A percentile compares a stretch with the other conserved stretches of the same genome.
These are phyloP conservation scores for Esperia sulphurella DNA, from an alignment of 2,888 invertebrate species.

Conservation along the genomic window DNA sequence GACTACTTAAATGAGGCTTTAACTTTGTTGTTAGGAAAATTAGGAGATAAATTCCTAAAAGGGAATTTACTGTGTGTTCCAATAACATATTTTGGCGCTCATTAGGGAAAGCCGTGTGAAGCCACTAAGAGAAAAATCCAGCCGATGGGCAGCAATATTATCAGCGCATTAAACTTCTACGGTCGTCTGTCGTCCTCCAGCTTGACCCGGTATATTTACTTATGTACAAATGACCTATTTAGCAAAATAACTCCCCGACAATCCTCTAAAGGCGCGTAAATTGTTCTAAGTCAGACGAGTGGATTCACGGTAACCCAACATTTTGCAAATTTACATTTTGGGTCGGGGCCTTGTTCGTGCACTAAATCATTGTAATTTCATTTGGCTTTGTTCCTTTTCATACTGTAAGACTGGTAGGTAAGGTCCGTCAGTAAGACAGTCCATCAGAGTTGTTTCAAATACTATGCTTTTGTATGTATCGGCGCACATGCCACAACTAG, in stretches of 20 bases:
- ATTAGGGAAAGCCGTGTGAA: no score
- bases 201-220: slow-evolving; percentile 5
- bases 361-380: slow-evolving; percentile 39
- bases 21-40: slow-evolving; percentile 17
- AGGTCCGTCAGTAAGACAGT: no score
- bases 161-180: no score
- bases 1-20: slow-evolving; percentile 27
- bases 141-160: slow-evolving; percentile 8
- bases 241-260: slow-evolving; percentile 19
- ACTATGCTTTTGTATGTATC: no score
- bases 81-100: no score
- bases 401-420: neutral
- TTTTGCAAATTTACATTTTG: slow-evolving; percentile 29
- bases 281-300: slow-evolving; percentile 37
- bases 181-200: no score
- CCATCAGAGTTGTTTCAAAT: neutral
- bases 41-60: slow-evolving; percentile 2
- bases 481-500: no score
- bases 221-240: slow-evolving; percentile 24
- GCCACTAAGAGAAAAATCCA: no score
- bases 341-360: slow-evolving; percentile 26
- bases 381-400: slow-evolving; percentile 20
- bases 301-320: slow-evolving; percentile 15
- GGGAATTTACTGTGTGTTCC: no score
- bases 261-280: slow-evolving; percentile 29